These are phyloP conservation scores for Apis mellifera DNA, from an alignment of 1,140 invertebrate genomes.

Conservation along the genomic window DNA sequence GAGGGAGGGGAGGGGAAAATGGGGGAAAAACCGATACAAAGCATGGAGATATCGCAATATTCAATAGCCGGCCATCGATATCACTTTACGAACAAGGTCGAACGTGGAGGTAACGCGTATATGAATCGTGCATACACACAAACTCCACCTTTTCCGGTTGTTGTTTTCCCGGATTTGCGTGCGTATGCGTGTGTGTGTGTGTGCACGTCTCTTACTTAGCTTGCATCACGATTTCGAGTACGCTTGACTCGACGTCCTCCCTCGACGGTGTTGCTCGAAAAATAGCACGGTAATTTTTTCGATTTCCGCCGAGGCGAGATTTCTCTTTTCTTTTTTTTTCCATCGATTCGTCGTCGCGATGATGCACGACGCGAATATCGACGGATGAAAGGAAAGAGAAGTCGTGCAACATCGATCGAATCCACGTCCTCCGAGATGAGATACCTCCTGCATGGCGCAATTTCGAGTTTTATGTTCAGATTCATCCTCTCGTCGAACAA, in stretches of 20 bases:
- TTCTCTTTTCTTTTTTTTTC: too few species aligned
- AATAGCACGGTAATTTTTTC: constrained; percentile 40
- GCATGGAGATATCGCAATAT: background rate
- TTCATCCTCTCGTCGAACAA: too few species aligned
- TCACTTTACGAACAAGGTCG: background rate
- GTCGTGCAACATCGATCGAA: too few species aligned
- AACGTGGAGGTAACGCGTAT: background rate
- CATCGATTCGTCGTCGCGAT: background rate
- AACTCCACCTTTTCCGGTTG: background rate
- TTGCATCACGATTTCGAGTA: constrained; percentile 19
- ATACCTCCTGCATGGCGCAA: too few species aligned
- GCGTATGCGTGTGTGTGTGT: background rate
- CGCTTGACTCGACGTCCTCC: background rate
- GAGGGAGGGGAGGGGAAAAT: background rate
- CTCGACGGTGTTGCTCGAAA: background rate
- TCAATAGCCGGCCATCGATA: constrained; percentile 6
- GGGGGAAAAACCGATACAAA: background rate
- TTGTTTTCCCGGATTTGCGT: background rate
- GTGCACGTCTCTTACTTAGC: constrained; percentile 8
- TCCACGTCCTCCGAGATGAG: too few species aligned
- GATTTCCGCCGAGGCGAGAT: background rate
- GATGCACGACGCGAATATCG: constrained; percentile 7
- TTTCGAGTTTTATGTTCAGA: too few species aligned
- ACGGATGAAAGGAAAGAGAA: background rate
- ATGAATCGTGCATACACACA: background rate